Evolutionary conservation across 2,797 vertebrate species (phyloP), one percentile per base, ranked within the genome.

Genomic region (Urocyon cinereoargenteus): DNA sequence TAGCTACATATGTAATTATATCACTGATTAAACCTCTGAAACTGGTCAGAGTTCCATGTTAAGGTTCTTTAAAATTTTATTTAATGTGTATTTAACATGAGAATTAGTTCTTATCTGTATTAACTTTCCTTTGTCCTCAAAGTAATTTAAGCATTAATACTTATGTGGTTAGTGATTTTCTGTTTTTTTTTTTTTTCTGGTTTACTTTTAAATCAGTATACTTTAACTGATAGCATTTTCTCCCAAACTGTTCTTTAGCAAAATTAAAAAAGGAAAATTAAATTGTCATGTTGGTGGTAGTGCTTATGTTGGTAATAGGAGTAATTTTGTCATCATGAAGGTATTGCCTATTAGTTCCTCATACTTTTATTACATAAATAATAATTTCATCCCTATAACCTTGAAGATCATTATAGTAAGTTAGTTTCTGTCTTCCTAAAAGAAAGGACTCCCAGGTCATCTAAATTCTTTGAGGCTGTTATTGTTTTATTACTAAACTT

Each of bases 311-410:
- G 92, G 98, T 55, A 96, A 97, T 98, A 98, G 57, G 97, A 99
- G 98, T 98, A 98, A 98, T 94, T 98, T 95, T 98, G 96, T 98
- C 94, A 95, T 97, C 93, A 95, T 96, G 91, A 98, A 98, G 90
- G 93, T 97, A 97, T 96, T 98, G 96, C 96, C 98, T 98, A 2
- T 78, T 55, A 77, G 98, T 98, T 99, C 98, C 97, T 98, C 93
- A 95, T 98, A 90, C 49, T 78, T 99, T 98, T 98, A 96, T 97
- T 96, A 98, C 96, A 97, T 98, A 98, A 98, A 98, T 97, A 97
- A 95, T 98, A 98, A 98, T 98, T 99, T 98, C 95, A 98, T 86
- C 75, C 89, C 97, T 98, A 98, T 96, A 98, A 98, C 97, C 97
- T 99, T 98, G 98, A 97, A 98, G 97, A 98, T 98, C 98, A 99